phyloP scores from a whole-genome alignment of 1,140 invertebrate species.

The Hycleus phaleratus region DNA sequence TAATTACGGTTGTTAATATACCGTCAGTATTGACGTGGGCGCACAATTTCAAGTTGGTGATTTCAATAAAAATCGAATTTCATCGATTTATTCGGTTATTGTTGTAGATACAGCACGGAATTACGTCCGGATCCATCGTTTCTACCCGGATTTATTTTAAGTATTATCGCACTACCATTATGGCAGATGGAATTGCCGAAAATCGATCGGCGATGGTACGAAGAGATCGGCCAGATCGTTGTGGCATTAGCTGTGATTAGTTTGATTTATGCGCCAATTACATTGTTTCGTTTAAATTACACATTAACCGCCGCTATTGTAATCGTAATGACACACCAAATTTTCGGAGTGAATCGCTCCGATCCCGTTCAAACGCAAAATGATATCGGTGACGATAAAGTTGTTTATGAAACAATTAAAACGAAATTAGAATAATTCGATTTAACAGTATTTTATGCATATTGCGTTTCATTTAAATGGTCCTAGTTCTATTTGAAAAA shows the following conservation, averaged over 20 bases:
- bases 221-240: conserved; percentile 42
- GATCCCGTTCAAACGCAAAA: background rate
- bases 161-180: conserved; percentile 42
- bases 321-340: conserved; percentile 48
- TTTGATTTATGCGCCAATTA: conserved; percentile 48
- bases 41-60: conserved; percentile 43
- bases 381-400: background rate
- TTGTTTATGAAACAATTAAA: conserved; percentile 8
- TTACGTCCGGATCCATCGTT: conserved; percentile 47
- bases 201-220: conserved; percentile 45
- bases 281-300: conserved; percentile 49
- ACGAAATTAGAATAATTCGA: conserved; percentile 12
- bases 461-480: too few relatives aligned
- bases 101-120: conserved; percentile 42
- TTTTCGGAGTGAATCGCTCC: conserved; percentile 30
- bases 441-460: too few relatives aligned
- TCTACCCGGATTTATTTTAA: conserved; percentile 43
- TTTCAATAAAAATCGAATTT: too few relatives aligned
- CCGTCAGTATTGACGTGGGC: conserved; percentile 54
- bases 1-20: conserved; percentile 47
- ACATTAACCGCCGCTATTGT: conserved; percentile 46
- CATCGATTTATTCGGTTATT: too few relatives aligned
- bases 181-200: conserved; percentile 49
- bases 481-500: too few relatives aligned
- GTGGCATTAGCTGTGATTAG: conserved; percentile 45